Conservation (phyloP, 2,113 vertebrate species). For the Hyperoodon ampullatus region DNA sequence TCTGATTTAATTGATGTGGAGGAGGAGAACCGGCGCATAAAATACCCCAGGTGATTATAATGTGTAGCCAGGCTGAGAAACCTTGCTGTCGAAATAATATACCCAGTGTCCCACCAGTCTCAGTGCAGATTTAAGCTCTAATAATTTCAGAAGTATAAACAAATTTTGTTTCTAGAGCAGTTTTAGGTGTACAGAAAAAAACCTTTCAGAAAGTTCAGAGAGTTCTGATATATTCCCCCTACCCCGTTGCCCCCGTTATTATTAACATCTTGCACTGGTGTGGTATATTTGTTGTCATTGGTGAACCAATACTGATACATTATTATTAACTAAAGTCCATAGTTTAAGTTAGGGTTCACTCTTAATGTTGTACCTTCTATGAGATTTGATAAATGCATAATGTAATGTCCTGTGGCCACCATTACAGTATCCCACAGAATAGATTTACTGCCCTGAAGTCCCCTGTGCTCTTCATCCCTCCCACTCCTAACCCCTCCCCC, state of each 20-base stretch:
- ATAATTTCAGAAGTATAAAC: background rate
- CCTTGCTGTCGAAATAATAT: background rate
- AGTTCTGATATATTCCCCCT: background rate
- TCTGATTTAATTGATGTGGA: background rate
- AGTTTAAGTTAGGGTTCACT: background rate
- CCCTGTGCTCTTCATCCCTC: fast-evolving
- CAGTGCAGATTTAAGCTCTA: background rate
- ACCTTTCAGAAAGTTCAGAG: background rate
- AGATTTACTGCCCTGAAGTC: background rate
- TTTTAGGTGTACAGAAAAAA: background rate
- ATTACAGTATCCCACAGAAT: fast-evolving
- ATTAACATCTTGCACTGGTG: background rate
- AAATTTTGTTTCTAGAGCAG: background rate
- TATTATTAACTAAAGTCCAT: background rate
- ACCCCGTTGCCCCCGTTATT: background rate
- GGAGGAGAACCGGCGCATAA: background rate
- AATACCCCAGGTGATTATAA: background rate
- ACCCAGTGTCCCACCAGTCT: background rate
- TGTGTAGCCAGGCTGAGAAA: background rate
- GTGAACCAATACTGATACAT: background rate
- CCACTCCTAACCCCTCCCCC: background rate
- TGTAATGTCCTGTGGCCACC: background rate
- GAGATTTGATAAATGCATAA: background rate
- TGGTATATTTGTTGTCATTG: fast-evolving
- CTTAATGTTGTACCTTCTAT: background rate